Evolutionary conservation across 2,113 vertebrate species (phyloP).

Genomic region (Muntiacus muntjak): DNA sequence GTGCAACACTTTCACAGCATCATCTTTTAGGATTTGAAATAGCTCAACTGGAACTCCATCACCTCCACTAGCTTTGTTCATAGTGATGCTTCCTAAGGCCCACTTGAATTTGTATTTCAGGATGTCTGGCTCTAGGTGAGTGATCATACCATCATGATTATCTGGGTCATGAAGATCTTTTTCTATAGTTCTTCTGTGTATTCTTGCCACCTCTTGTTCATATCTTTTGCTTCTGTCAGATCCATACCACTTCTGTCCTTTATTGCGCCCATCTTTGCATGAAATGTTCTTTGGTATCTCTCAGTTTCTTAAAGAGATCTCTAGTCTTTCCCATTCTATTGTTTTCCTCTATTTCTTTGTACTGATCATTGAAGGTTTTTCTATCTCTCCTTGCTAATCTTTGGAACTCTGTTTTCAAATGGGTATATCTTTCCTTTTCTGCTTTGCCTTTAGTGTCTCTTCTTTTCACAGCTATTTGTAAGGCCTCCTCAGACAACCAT

Average conservation of each 20-base stretch:
- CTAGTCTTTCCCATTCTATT: not conserved
- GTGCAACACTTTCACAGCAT: not conserved
- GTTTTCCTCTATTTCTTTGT: not conserved
- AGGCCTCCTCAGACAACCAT: not conserved
- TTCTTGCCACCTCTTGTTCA: not conserved
- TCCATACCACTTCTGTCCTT: not conserved
- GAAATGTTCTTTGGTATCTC: not conserved
- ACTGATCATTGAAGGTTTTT: not conserved
- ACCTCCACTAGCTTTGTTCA: not conserved
- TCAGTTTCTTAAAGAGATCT: not conserved
- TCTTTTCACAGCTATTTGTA: not conserved
- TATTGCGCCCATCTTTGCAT: not conserved
- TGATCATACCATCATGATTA: not conserved
- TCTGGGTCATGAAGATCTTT: not conserved
- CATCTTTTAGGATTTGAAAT: not conserved
- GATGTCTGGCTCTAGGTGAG: not conserved
- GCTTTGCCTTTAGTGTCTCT: not conserved
- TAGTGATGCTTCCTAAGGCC: not conserved
- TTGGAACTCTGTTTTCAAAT: not conserved
- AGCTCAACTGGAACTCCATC: not conserved
- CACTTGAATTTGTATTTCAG: not conserved
- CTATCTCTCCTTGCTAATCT: not conserved
- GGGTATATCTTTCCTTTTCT: not conserved
- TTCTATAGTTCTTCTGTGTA: not conserved
- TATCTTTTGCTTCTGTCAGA: not conserved